phyloP scores from a whole-genome alignment of 2,113 vertebrate species.

The Psittacula cyanocephala region DNA sequence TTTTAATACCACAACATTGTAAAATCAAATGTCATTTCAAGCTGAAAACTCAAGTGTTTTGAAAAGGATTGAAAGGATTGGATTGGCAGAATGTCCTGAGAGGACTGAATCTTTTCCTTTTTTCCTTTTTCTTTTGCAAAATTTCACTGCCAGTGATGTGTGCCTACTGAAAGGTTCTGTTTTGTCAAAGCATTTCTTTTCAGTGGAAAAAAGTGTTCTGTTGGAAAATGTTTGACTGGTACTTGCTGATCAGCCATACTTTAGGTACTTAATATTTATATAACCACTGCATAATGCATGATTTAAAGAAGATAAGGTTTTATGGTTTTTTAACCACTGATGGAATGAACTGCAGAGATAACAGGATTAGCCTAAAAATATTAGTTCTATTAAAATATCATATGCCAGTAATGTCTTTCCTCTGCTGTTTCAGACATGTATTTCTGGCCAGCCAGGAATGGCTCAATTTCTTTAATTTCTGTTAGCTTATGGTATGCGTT shows the following conservation, averaged over 20 bases:
- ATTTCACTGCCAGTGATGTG: neutral
- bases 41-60: neutral
- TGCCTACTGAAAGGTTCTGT: neutral
- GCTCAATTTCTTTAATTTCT: neutral
- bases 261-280: neutral
- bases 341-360: neutral
- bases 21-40: neutral
- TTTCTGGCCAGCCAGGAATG: neutral
- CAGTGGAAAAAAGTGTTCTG: neutral
- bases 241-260: neutral
- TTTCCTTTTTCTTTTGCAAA: neutral
- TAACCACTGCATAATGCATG: neutral
- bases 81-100: neutral
- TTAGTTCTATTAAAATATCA: neutral
- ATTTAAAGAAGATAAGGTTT: neutral
- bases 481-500: neutral
- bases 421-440: neutral
- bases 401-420: neutral
- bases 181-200: neutral
- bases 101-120: neutral
- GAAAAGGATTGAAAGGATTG: neutral
- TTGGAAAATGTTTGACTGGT: neutral
- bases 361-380: neutral
- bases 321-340: neutral
- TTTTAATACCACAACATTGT: neutral